Evolutionary conservation across 2,797 vertebrate genomes (phyloP).

Genomic region (Telmatherina bonti): DNA sequence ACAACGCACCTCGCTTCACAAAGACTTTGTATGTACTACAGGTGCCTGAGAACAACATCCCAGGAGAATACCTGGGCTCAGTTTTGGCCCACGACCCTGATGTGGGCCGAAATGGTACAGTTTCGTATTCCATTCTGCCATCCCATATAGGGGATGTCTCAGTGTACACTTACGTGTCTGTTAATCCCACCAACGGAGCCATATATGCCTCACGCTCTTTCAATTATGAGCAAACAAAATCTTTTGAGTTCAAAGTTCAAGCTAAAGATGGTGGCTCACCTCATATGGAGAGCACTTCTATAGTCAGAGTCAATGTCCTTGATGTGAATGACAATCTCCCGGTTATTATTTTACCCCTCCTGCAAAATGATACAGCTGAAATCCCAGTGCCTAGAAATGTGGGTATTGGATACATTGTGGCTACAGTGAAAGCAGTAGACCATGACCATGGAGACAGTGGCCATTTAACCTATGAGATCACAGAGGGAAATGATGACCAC

Average conservation of each 20-base stretch:
- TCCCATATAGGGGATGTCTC: constrained; percentile 96
- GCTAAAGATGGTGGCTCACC: constrained; percentile 97
- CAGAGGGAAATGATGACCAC: constrained; percentile 96
- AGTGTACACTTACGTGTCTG: constrained; percentile 96
- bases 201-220: constrained; percentile 97
- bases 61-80: constrained; percentile 95
- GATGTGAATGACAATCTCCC: constrained; percentile 98
- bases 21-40: constrained; percentile 94
- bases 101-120: constrained; percentile 95
- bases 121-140: constrained; percentile 94
- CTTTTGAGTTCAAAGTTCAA: constrained; percentile 96
- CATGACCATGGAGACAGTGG: constrained; percentile 98
- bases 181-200: constrained; percentile 98
- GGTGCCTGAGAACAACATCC: constrained; percentile 98
- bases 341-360: constrained; percentile 92
- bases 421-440: constrained; percentile 94
- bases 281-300: constrained; percentile 95
- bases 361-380: constrained; percentile 96
- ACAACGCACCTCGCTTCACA: constrained; percentile 96
- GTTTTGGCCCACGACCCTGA: constrained; percentile 97
- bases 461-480: constrained; percentile 96
- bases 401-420: constrained; percentile 94
- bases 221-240: constrained; percentile 97
- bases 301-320: constrained; percentile 91
- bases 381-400: constrained; percentile 96